A percentile compares a stretch with the other conserved stretches of the same genome.
Conservation (phyloP, 2,113 vertebrate species). For the Jaculus jaculus region DNA sequence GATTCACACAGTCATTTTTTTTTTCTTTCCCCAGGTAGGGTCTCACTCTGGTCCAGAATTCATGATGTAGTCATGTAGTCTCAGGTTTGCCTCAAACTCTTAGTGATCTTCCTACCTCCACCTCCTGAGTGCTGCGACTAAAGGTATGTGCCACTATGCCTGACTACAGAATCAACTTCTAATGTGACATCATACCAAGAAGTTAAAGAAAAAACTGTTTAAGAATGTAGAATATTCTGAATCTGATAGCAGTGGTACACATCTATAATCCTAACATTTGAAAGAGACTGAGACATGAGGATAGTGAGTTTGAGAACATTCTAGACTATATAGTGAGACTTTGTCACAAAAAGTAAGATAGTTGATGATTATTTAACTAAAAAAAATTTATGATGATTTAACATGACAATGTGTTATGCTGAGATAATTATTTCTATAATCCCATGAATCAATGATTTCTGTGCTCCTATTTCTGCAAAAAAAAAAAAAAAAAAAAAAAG, state of each 20-base stretch:
- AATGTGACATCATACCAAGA: neutral
- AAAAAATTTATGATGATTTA: neutral
- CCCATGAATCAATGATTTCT: neutral
- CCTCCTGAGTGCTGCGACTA: too few species aligned
- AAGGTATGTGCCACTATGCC: too few species aligned
- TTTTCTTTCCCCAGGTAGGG: too few species aligned
- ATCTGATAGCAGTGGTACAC: rapidly evolving
- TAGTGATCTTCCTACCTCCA: too few species aligned
- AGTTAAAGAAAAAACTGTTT: neutral
- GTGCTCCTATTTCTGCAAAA: neutral
- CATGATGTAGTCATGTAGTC: too few species aligned
- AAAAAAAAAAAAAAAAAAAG: too few species aligned
- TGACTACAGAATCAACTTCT: neutral
- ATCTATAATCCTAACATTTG: too few species aligned
- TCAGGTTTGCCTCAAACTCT: too few species aligned
- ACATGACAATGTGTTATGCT: neutral
- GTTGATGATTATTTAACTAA: neutral
- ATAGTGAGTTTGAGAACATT: neutral
- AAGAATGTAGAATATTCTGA: neutral
- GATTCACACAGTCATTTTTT: too few species aligned
- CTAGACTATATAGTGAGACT: neutral
- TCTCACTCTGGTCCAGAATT: too few species aligned
- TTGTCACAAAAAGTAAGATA: neutral
- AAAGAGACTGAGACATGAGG: neutral
- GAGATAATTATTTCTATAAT: conserved; percentile 22